Conservation (phyloP, 2,113 vertebrate genomes). For the Rhinoptilus africanus region DNA sequence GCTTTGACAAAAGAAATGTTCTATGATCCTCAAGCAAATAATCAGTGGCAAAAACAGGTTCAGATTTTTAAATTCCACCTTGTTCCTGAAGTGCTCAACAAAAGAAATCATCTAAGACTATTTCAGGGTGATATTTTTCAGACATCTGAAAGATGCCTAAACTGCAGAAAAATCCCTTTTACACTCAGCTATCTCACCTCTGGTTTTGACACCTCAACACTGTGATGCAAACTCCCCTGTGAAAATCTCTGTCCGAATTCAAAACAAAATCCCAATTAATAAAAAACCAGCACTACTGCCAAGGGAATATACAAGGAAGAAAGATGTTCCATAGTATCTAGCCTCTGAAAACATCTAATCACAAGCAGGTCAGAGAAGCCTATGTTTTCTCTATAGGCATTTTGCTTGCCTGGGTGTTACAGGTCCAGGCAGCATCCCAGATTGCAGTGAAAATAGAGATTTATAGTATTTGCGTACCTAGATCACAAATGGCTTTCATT, state of each 20-base stretch:
- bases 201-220: background rate
- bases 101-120: background rate
- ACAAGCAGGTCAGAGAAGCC: background rate
- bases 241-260: background rate
- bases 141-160: background rate
- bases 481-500: background rate
- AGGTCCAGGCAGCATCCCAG: background rate
- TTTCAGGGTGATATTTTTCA: background rate
- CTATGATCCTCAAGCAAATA: conserved; percentile 22
- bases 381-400: background rate
- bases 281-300: background rate
- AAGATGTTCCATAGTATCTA: background rate
- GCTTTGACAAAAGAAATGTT: background rate
- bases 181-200: background rate
- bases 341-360: background rate
- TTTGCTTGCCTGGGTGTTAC: background rate
- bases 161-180: background rate
- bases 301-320: background rate
- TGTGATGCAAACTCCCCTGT: background rate
- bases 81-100: background rate
- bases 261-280: background rate
- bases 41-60: background rate
- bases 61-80: background rate
- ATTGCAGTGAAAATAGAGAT: background rate
- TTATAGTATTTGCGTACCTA: background rate